These are phyloP conservation scores for Hyphantria cunea DNA, from an alignment of 1,140 invertebrate species.

Conservation along the genomic window DNA sequence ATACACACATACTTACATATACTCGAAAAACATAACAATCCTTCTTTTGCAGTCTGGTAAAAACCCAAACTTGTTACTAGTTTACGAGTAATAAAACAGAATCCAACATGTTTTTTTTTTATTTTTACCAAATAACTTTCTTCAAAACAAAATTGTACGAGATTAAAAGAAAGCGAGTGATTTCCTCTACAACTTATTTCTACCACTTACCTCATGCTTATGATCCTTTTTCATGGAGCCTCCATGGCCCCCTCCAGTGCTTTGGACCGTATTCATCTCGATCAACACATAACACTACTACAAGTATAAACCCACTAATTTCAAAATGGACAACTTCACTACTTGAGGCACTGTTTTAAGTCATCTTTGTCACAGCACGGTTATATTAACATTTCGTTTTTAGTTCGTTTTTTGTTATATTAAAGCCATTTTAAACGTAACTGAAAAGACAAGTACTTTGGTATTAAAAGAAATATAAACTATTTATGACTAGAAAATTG, in stretches of 20 bases:
- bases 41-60: too few relatives aligned
- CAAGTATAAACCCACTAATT: constrained; percentile 29
- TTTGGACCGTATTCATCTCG: constrained; percentile 78
- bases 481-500: too few relatives aligned
- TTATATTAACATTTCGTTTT: neutral
- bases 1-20: too few relatives aligned
- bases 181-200: neutral
- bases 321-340: constrained; percentile 55
- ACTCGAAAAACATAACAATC: too few relatives aligned
- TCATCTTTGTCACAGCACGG: constrained; percentile 17
- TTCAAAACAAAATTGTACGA: too few relatives aligned
- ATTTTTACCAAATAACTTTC: too few relatives aligned
- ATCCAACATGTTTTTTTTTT: too few relatives aligned
- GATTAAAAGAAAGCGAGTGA: neutral
- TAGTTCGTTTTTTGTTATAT: neutral
- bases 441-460: too few relatives aligned
- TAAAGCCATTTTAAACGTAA: too few relatives aligned
- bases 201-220: constrained; percentile 66
- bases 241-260: constrained; percentile 67
- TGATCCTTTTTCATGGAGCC: constrained; percentile 76
- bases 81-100: too few relatives aligned
- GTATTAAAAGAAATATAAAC: too few relatives aligned
- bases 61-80: too few relatives aligned
- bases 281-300: constrained; percentile 28
- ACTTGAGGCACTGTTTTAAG: constrained; percentile 49